Percentiles rank a stretch among this genome's conserved stretches.
Conservation (phyloP, 2,888 invertebrate genomes). For the Hermaeophaga mercurialis region DNA sequence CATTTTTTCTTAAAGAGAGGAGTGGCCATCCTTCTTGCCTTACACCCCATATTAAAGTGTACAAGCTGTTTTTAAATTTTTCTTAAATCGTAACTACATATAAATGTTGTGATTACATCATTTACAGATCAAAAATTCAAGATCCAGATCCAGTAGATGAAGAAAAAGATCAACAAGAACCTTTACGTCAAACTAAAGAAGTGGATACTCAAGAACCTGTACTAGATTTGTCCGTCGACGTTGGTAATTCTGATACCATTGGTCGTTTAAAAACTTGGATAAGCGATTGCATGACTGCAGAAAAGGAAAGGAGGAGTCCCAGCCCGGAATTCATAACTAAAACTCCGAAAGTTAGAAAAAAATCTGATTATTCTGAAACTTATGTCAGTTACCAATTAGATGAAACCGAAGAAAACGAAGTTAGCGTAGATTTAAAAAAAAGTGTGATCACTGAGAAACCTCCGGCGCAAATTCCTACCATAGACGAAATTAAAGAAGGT, state of each 20-base stretch:
- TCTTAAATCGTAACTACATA: too few species aligned
- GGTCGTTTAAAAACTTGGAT: constrained; percentile 43
- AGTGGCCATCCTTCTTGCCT: too few species aligned
- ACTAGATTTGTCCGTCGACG: constrained; percentile 24
- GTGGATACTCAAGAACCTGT: too few species aligned
- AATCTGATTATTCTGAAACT: too few species aligned
- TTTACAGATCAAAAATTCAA: not conserved
- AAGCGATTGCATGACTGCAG: constrained; percentile 38
- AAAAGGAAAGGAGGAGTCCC: constrained; percentile 40
- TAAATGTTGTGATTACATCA: too few species aligned
- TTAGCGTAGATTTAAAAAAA: constrained; percentile 1
- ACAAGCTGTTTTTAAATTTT: too few species aligned
- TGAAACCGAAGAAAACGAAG: not conserved
- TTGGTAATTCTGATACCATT: constrained; percentile 33
- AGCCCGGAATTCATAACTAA: constrained; percentile 43
- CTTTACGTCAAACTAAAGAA: not conserved
- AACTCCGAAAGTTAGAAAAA: too few species aligned
- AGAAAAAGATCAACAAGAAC: constrained; percentile 6
- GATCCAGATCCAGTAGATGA: constrained; percentile 6
- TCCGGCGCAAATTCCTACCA: constrained; percentile 29
- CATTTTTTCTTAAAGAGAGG: too few species aligned
- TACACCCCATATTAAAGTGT: too few species aligned
- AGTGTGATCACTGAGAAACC: constrained; percentile 2
- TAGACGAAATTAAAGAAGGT: constrained; percentile 44
- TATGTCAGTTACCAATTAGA: too few species aligned